A percentile compares a stretch with the other conserved stretches of the same genome.
Conservation (phyloP, 2,113 vertebrate genomes). For the Chlorodrepanis virens region DNA sequence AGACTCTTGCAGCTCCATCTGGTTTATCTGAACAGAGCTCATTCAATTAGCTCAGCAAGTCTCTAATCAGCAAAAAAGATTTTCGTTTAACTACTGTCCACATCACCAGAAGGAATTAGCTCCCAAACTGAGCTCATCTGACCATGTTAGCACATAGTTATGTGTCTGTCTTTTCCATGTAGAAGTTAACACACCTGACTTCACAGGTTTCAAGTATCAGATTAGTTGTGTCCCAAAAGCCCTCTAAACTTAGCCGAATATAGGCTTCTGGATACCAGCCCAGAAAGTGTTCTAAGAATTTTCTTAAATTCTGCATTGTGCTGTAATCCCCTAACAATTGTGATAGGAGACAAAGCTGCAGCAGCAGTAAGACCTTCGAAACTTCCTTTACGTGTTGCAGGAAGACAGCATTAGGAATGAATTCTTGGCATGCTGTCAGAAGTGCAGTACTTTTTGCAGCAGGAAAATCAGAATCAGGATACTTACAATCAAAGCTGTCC, state of each 20-base stretch:
- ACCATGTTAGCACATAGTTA: background rate
- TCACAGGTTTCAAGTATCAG: background rate
- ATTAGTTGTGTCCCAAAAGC: background rate
- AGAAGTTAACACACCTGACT: background rate
- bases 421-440: background rate
- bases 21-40: background rate
- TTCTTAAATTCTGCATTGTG: background rate
- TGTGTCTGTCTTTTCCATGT: background rate
- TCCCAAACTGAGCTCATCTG: background rate
- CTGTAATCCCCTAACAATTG: background rate
- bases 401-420: background rate
- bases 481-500: background rate
- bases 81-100: background rate
- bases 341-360: background rate
- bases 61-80: slow-evolving; percentile 8
- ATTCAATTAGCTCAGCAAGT: slow-evolving; percentile 4
- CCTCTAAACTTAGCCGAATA: background rate
- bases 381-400: background rate
- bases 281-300: background rate
- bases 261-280: background rate
- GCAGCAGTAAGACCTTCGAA: background rate
- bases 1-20: background rate
- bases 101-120: background rate
- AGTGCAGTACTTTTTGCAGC: background rate
- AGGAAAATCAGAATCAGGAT: background rate